Evolutionary conservation across 2,113 vertebrate species (phyloP), one percentile per base, ranked within the genome.

Genomic region (Psittacula cyanocephala): DNA sequence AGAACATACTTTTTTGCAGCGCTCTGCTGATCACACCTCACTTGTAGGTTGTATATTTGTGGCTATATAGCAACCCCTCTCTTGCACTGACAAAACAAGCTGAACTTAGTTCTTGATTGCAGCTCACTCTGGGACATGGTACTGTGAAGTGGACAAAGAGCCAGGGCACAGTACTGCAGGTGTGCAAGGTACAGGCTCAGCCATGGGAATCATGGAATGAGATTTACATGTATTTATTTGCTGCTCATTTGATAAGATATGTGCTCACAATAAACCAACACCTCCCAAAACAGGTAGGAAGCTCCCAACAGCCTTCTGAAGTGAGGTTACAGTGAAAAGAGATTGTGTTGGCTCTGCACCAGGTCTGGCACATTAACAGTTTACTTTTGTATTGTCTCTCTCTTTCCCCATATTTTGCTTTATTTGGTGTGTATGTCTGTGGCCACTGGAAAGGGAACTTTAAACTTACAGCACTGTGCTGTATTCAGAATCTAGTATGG

Each of bases 131-230:
- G 50, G 20, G 25, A 52, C 43, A 0, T 8, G 7, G 6, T 72
- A 28, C 33, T 90, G 29, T 60, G 43, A 91, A 71, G 55, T 25
- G 70, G 59, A 46, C 74, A 47, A 57, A 90, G 55, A 89, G 16
- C 7, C 7, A 8, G 20, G 47, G 13, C 25, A 17, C 24, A 10
- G 25, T 78, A 60, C 72, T 63, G 57, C 64, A 71, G 29, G 69
- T 81, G 50, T 84, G 90, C 43, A 60, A 71, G 50, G 43, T 23
- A 59, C 23, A 84, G 65, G 43, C 46, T 92, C 14, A 90, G 64
- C 72, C 5, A 3, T 35, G 31, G 25, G 6, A 19, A 53, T 65
- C 0, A 0, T 41, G 55, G 37, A 78, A 35, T 6, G 6, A 37
- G 53, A 43, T 80, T 89, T 71, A 43, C 4, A 1, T 43, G 33